Evolutionary conservation across 2,888 invertebrate genomes (phyloP), one percentile per base, ranked within the genome.

Genomic region (Scaptomyza polygonia): DNA sequence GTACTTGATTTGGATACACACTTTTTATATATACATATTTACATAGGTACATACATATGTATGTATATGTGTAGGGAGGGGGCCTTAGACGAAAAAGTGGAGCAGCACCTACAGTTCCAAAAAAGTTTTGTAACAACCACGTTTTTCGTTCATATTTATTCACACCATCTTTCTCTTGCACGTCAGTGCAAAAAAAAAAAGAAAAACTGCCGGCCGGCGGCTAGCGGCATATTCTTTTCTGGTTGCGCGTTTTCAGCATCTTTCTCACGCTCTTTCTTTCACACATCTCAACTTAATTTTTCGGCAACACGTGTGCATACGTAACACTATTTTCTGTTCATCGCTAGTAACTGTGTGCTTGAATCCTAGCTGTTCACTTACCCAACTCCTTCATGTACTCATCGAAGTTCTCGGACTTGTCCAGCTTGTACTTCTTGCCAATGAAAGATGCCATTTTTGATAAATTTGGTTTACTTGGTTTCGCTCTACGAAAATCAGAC

Each of bases 381-480:
- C 97, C 97, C 72, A 97, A 92, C 51, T 95, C 94, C 93, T 96
- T 96, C 96, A 97, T 96, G 93, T 96, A 97, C 64, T 96, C 96
- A 87, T 97, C 97, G 91, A 97, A 97, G 90, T 97, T 96, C 75
- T 97, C 96, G 85, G 96, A 91, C 61, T 94, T 93, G 68, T 93
- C 92, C 91, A 97, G 93, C 91, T 97, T 97, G 94, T 96, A 97
- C 91, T 95, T 95, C 92, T 95, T 96, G 91, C 96, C 96, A 86
- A 91, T 79, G 89, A 91, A 90, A 69, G 87, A 87, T 72, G 89
- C 83, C 91, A 91, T 91, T 89, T 80, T 25, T 32, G 3, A 14
- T 18, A 36, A 56, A 27, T 42, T 43, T 63, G 30, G 44, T 51
- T 58, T 45, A 14, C 40, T 72, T 65, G 47, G 8, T 36, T 57